Evolutionary conservation across 2,113 vertebrate species (phyloP).

Genomic region (Xenotilapia longispinis): DNA sequence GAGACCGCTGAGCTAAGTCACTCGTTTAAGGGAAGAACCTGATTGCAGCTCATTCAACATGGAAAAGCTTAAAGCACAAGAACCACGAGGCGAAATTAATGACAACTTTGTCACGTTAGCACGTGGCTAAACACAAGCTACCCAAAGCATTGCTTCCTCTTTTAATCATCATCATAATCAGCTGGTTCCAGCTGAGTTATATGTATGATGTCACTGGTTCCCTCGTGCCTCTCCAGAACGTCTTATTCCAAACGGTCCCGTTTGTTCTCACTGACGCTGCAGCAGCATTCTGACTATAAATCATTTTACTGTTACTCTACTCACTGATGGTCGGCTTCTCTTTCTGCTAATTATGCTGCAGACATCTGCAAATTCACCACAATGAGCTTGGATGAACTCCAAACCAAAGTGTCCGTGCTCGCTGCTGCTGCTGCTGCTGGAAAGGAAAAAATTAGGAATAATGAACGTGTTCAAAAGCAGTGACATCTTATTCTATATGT

Average conservation of each 20-base stretch:
- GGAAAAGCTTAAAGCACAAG: background rate
- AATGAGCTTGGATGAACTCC: background rate
- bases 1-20: background rate
- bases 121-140: background rate
- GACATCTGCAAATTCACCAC: background rate
- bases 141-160: background rate
- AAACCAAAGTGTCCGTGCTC: background rate
- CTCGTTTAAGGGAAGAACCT: background rate
- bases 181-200: fast-evolving
- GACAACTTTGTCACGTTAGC: background rate
- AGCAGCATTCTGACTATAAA: background rate
- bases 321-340: background rate
- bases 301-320: background rate
- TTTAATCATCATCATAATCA: too few species aligned
- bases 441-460: background rate
- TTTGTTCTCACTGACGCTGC: background rate
- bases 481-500: background rate
- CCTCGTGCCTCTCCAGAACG: background rate
- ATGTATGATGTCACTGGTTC: background rate
- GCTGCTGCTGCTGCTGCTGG: background rate
- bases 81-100: background rate
- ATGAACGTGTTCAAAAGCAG: background rate
- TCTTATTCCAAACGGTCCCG: fast-evolving
- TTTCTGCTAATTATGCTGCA: background rate
- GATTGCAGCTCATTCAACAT: background rate